Evolutionary conservation across 1,140 invertebrate species (phyloP).

Genomic region (Orchestia grillus): DNA sequence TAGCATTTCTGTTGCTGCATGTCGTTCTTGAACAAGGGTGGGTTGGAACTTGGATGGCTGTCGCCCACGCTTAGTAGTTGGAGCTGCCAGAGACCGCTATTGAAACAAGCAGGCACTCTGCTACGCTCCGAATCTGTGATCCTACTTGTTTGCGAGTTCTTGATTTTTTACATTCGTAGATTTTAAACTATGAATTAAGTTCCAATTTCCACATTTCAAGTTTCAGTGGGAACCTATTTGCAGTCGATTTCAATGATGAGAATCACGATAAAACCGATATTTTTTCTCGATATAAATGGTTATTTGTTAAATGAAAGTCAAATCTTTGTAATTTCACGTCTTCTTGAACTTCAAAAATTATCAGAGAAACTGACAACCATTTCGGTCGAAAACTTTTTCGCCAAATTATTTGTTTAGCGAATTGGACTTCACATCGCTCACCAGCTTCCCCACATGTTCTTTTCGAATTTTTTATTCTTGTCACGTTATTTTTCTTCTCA

Average conservation of each 20-base stretch:
- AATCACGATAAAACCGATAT: background rate
- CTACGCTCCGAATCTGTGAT: too few species aligned
- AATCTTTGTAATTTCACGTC: background rate
- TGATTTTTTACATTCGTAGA: too few species aligned
- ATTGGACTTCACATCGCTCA: background rate
- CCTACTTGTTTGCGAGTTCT: too few species aligned
- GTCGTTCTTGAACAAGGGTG: background rate
- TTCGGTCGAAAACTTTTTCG: background rate
- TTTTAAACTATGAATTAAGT: too few species aligned
- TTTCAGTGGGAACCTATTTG: too few species aligned
- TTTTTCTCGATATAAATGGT: background rate
- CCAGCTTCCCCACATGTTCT: background rate
- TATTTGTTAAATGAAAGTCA: background rate
- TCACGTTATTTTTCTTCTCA: background rate
- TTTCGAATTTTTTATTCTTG: background rate
- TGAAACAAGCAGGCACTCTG: background rate
- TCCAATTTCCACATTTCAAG: too few species aligned
- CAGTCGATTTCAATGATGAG: background rate
- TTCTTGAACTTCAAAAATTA: background rate
- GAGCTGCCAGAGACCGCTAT: background rate
- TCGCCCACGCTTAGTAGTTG: background rate
- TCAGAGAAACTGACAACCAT: background rate
- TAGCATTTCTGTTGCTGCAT: background rate
- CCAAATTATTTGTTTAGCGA: background rate
- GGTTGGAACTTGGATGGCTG: background rate